phyloP scores from a whole-genome alignment of 2,888 invertebrate species.

The Cheilosia pagana region DNA sequence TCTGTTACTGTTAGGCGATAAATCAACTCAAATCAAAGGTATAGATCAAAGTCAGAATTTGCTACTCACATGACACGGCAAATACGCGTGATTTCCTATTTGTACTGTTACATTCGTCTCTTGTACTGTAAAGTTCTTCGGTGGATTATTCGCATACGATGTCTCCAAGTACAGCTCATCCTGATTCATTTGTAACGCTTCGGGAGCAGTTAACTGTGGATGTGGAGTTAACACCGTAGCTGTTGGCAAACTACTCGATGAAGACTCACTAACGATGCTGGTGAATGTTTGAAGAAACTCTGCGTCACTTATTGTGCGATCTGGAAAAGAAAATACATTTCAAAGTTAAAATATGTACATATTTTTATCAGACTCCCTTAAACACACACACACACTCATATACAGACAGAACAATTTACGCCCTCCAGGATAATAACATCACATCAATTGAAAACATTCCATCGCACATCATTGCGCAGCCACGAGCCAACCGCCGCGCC shows the following conservation, averaged over 20 bases:
- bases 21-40: not conserved
- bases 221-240: constrained; percentile 69
- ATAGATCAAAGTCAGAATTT: constrained; percentile 4
- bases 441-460: constrained; percentile 24
- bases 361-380: not conserved
- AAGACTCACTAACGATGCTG: constrained; percentile 62
- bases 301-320: constrained; percentile 79
- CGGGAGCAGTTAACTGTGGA: constrained; percentile 77
- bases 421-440: not conserved
- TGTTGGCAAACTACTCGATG: constrained; percentile 63
- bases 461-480: not conserved
- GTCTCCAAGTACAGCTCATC: constrained; percentile 80
- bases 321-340: constrained; percentile 75
- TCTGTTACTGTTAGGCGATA: too few relatives aligned
- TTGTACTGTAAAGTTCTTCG: constrained; percentile 79
- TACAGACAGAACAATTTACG: not conserved
- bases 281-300: constrained; percentile 76
- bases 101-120: constrained; percentile 94
- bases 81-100: constrained; percentile 94
- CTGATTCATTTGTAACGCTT: constrained; percentile 78
- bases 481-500: not conserved
- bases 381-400: not conserved
- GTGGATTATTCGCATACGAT: constrained; percentile 75
- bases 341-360: not conserved
- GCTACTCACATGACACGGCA: constrained; percentile 91